These are phyloP conservation scores for Toxotes lorentzi DNA, from an alignment of 2,797 vertebrate genomes.

Conservation along the genomic window DNA sequence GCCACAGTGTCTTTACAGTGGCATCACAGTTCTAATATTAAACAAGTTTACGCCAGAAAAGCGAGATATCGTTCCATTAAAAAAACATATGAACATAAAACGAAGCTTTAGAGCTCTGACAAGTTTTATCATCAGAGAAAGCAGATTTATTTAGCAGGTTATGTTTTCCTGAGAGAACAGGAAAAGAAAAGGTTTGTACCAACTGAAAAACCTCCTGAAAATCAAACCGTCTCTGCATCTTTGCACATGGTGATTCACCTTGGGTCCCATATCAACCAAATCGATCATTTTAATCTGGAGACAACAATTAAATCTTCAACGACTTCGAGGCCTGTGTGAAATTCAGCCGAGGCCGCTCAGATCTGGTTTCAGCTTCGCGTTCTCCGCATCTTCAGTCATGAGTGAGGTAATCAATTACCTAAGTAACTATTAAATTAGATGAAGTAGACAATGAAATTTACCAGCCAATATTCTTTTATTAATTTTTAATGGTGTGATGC, in stretches of 20 bases:
- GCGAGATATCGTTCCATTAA: no score
- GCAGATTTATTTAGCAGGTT: no score
- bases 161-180: no score
- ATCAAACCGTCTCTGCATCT: not conserved
- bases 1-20: no score
- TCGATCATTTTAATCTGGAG: constrained; percentile 28
- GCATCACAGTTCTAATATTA: no score
- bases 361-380: constrained; percentile 16
- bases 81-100: no score
- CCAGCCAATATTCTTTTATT: not conserved
- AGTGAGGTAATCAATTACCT: constrained; percentile 14
- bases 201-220: no score
- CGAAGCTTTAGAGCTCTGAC: no score
- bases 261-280: not conserved
- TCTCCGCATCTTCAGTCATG: not conserved
- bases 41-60: no score
- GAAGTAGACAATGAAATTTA: not conserved
- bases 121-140: no score
- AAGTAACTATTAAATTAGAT: not conserved
- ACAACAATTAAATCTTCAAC: not conserved
- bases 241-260: not conserved
- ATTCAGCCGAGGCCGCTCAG: not conserved
- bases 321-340: constrained; percentile 4
- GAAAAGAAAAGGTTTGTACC: no score
- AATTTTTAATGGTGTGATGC: not conserved